A percentile compares a stretch with the other conserved stretches of the same genome.
Evolutionary conservation across 2,888 invertebrate species (phyloP).

Genomic region (Eupithecia subumbrata): DNA sequence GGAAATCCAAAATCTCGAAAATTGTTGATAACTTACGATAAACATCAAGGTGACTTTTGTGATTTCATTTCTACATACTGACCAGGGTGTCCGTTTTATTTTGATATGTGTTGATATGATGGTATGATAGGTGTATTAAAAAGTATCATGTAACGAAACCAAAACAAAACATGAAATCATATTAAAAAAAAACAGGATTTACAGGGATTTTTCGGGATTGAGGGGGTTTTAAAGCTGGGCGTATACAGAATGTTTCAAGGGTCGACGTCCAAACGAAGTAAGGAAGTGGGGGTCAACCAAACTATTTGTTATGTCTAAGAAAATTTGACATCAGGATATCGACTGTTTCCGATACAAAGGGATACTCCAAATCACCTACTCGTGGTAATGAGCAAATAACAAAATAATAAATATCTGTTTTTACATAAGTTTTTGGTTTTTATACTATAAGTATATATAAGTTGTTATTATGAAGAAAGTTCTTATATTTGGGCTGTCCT

Average conservation of each 20-base stretch:
- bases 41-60: background rate
- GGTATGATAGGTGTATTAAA: background rate
- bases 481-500: no score
- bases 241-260: background rate
- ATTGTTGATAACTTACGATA: background rate
- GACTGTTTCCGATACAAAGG: no score
- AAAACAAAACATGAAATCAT: background rate
- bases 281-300: background rate
- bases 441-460: no score
- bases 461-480: no score
- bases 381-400: no score
- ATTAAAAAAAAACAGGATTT: background rate
- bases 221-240: background rate
- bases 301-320: background rate
- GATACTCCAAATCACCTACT: no score
- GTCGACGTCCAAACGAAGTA: background rate
- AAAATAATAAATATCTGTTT: no score
- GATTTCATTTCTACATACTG: background rate
- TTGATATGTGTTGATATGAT: background rate
- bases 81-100: background rate
- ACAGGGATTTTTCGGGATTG: background rate
- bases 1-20: background rate
- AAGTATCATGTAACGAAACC: constrained; percentile 14
- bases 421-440: no score
- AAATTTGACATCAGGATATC: no score